Conservation (phyloP, 2,888 invertebrate species). For the Stenoptilia bipunctidactyla region DNA sequence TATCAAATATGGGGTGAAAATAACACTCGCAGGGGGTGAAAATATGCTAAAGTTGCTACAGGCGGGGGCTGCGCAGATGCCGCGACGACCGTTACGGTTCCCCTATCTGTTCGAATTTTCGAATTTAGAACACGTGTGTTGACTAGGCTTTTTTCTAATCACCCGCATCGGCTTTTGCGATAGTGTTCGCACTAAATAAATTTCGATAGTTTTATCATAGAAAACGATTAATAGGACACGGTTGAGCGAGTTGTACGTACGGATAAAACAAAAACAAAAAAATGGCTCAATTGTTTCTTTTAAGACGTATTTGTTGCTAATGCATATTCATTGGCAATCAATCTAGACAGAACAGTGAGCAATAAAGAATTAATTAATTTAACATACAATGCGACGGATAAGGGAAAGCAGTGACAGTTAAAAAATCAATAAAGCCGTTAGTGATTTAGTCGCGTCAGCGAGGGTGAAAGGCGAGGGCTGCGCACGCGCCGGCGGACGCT, state of each 20-base stretch:
- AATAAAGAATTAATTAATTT: too few species aligned
- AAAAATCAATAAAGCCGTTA: conserved; percentile 69
- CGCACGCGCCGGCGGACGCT: conserved; percentile 38
- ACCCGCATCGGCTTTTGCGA: conserved; percentile 46
- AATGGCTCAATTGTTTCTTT: too few species aligned
- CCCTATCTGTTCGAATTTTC: conserved; percentile 56
- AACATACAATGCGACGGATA: background rate
- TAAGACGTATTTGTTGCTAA: too few species aligned
- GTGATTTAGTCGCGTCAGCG: conserved; percentile 42
- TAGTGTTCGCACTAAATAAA: background rate
- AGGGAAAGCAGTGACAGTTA: conserved; percentile 51
- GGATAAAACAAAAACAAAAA: too few species aligned
- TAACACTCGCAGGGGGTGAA: conserved; percentile 20
- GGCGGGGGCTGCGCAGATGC: conserved; percentile 49
- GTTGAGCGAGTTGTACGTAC: conserved; percentile 1
- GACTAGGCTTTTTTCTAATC: conserved; percentile 52
- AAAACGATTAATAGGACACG: conserved; percentile 1
- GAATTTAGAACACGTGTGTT: conserved; percentile 62
- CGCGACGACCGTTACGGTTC: conserved; percentile 53
- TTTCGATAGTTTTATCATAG: background rate
- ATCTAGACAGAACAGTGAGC: too few species aligned
- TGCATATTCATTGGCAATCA: too few species aligned
- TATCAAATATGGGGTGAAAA: conserved; percentile 15
- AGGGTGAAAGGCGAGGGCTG: conserved; percentile 52
- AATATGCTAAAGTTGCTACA: conserved; percentile 21